These are phyloP conservation scores for Drosophila paracracens DNA, from an alignment of 2,888 invertebrate genomes.

Conservation along the genomic window DNA sequence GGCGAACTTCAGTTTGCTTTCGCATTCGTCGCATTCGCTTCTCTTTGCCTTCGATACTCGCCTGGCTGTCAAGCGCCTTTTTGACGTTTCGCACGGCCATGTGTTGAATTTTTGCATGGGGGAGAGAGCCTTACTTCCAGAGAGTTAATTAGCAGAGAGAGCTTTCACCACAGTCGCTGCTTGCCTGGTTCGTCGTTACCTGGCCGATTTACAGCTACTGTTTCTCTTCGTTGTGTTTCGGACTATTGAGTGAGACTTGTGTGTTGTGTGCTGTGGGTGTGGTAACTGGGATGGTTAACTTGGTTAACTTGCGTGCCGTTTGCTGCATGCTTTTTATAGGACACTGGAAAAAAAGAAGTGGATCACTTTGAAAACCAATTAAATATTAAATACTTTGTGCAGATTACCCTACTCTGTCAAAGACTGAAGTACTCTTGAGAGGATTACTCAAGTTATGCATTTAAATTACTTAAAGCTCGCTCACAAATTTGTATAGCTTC, in stretches of 20 bases:
- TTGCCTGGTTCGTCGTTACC: constrained; percentile 56
- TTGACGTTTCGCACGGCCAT: constrained; percentile 67
- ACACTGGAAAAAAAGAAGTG: constrained; percentile 60
- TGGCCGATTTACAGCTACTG: constrained; percentile 41
- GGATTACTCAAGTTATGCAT: background rate
- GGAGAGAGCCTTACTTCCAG: constrained; percentile 26
- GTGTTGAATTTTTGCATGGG: constrained; percentile 64
- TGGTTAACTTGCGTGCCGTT: constrained; percentile 58
- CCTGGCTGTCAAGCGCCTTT: constrained; percentile 62
- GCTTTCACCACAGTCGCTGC: constrained; percentile 57
- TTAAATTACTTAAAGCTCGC: background rate
- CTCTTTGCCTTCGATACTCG: constrained; percentile 44
- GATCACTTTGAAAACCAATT: constrained; percentile 55
- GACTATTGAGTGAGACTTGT: constrained; percentile 71
- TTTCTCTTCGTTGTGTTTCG: constrained; percentile 56
- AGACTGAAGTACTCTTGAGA: background rate
- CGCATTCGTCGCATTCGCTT: constrained; percentile 35
- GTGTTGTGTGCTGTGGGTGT: constrained; percentile 46
- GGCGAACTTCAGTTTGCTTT: constrained; percentile 60
- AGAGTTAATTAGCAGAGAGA: constrained; percentile 6
- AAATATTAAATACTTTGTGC: constrained; percentile 46
- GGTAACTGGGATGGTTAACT: constrained; percentile 38
- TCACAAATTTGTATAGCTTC: background rate
- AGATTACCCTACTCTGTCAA: constrained; percentile 7
- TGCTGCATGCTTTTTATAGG: constrained; percentile 61